A percentile compares a stretch with the other conserved stretches of the same genome.
Conservation (phyloP, 2,888 invertebrate species). For the Tineola bisselliella region DNA sequence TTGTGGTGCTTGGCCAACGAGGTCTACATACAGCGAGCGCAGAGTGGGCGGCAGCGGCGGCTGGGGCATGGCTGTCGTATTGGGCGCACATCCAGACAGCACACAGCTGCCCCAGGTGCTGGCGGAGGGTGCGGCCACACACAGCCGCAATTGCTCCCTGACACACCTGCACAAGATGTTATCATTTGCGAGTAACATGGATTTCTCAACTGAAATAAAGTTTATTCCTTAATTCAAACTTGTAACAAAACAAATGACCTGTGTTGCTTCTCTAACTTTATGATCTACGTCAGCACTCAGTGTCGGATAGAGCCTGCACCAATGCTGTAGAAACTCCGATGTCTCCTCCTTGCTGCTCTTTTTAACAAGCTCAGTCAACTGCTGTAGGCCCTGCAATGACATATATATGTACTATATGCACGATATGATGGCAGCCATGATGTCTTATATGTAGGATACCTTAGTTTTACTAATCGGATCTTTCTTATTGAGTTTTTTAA, state of each 20-base stretch:
- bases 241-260: no score
- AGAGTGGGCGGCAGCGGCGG: not conserved
- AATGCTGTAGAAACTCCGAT: conserved; percentile 78
- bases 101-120: not conserved
- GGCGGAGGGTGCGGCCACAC: not conserved
- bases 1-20: not conserved
- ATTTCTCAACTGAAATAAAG: no score
- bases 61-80: not conserved
- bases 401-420: no score
- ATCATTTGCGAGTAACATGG: not conserved
- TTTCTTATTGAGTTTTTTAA: conserved; percentile 90
- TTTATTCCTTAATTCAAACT: no score
- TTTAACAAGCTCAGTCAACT: conserved; percentile 76
- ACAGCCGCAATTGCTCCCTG: not conserved
- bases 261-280: conserved; percentile 82
- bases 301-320: conserved; percentile 83
- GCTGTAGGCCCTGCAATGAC: conserved; percentile 76
- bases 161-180: not conserved
- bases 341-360: conserved; percentile 72
- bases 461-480: conserved; percentile 90
- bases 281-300: conserved; percentile 83
- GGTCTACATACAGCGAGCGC: not conserved
- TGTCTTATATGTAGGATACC: no score
- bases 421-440: no score
- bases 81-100: not conserved